Evolutionary conservation across 2,113 vertebrate genomes (phyloP).

Genomic region (Smithornis capensis): DNA sequence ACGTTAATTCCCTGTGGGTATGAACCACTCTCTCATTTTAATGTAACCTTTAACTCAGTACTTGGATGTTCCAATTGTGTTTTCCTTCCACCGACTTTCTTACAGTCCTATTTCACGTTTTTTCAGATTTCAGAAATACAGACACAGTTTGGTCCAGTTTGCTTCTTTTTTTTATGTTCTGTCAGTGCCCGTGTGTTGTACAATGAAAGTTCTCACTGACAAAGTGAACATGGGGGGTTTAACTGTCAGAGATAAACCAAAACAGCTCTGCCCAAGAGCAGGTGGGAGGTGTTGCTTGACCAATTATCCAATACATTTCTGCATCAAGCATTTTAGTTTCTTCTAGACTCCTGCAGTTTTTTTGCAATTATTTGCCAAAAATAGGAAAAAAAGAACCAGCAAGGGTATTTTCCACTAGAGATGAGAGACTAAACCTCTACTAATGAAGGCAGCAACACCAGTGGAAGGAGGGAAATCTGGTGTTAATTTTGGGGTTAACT

Average conservation of each 20-base stretch:
- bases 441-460: neutral
- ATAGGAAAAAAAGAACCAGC: neutral
- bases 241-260: neutral
- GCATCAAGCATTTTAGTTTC: neutral
- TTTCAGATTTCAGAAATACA: neutral
- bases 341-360: neutral
- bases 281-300: neutral
- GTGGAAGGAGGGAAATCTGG: neutral
- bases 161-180: neutral
- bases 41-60: neutral
- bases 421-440: neutral
- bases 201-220: neutral
- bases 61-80: neutral
- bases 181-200: neutral
- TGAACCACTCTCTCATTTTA: neutral
- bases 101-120: neutral
- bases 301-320: neutral
- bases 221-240: neutral
- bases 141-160: neutral
- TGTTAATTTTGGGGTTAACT: neutral
- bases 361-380: neutral
- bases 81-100: neutral
- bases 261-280: neutral
- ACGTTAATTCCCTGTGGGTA: neutral
- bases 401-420: neutral